phyloP scores from a whole-genome alignment of 2,113 vertebrate genomes.

The Dasypus novemcinctus region DNA sequence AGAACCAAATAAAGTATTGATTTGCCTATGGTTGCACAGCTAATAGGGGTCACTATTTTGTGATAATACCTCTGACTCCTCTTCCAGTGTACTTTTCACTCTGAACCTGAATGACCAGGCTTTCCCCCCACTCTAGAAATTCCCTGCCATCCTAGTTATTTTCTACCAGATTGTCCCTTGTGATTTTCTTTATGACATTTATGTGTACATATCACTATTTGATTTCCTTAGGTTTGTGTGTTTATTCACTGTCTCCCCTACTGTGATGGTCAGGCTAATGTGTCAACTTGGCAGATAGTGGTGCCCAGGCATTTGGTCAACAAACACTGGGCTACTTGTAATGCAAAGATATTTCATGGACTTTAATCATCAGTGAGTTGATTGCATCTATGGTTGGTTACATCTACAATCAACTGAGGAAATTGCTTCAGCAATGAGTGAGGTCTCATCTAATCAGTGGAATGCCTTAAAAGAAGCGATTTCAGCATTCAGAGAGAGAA shows the following conservation, averaged over 20 bases:
- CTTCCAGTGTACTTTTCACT: not conserved
- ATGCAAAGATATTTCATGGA: too few relatives aligned
- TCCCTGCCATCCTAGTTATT: not conserved
- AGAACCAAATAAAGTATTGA: not conserved
- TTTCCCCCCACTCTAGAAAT: not conserved
- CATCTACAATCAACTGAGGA: too few relatives aligned
- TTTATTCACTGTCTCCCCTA: not conserved
- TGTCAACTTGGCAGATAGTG: too few relatives aligned
- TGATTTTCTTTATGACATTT: not conserved
- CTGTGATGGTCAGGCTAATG: too few relatives aligned
- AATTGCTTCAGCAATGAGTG: too few relatives aligned
- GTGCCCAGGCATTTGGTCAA: too few relatives aligned
- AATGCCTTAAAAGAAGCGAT: too few relatives aligned
- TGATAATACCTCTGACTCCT: not conserved
- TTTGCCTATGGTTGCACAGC: not conserved
- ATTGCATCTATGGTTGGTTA: too few relatives aligned
- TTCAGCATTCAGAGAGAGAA: too few relatives aligned
- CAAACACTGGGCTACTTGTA: too few relatives aligned
- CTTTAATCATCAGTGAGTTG: too few relatives aligned
- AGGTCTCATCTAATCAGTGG: too few relatives aligned
- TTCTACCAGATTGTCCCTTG: not conserved
- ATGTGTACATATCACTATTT: not conserved
- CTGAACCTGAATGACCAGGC: not conserved
- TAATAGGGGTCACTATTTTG: not conserved
- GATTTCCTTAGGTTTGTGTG: not conserved